A percentile compares a stretch with the other conserved stretches of the same genome.
Evolutionary conservation across 2,888 invertebrate species (phyloP).

Genomic region (Fragum sueziense): DNA sequence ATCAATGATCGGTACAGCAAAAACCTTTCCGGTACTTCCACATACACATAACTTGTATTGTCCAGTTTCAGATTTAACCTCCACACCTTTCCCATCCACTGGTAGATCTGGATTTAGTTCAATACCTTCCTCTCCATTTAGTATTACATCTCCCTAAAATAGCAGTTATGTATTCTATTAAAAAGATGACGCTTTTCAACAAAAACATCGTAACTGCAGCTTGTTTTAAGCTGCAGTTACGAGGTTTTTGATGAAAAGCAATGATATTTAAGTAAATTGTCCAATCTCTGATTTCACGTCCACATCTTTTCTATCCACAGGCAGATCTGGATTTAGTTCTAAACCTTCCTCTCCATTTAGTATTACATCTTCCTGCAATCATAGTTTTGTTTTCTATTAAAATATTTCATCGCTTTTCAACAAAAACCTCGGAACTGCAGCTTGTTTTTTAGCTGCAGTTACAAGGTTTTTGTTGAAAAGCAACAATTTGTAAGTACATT

Average conservation of each 20-base stretch:
- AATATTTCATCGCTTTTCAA: too few species aligned
- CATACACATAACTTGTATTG: constrained; percentile 74
- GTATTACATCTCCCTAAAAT: constrained; percentile 22
- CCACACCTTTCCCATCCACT: constrained; percentile 30
- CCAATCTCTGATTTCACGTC: neutral
- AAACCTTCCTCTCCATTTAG: constrained; percentile 44
- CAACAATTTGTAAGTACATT: constrained; percentile 72
- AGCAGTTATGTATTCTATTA: too few species aligned
- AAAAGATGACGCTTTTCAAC: too few species aligned
- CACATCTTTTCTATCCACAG: constrained; percentile 35
- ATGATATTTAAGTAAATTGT: too few species aligned
- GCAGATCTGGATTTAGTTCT: constrained; percentile 35
- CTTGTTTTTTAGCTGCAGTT: too few species aligned
- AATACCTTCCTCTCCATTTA: constrained; percentile 44
- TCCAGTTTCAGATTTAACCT: neutral
- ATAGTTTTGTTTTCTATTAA: too few species aligned
- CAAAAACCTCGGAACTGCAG: too few species aligned
- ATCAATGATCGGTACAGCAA: constrained; percentile 64
- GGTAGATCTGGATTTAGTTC: constrained; percentile 40
- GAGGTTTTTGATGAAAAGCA: too few species aligned
- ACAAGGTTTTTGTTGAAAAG: too few species aligned
- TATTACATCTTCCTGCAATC: constrained; percentile 30
- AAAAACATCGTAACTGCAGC: too few species aligned
- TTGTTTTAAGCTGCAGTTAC: too few species aligned
- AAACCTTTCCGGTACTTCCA: constrained; percentile 67